Evolutionary conservation across 2,797 vertebrate genomes (phyloP).

Genomic region (Crypturellus tataupa): DNA sequence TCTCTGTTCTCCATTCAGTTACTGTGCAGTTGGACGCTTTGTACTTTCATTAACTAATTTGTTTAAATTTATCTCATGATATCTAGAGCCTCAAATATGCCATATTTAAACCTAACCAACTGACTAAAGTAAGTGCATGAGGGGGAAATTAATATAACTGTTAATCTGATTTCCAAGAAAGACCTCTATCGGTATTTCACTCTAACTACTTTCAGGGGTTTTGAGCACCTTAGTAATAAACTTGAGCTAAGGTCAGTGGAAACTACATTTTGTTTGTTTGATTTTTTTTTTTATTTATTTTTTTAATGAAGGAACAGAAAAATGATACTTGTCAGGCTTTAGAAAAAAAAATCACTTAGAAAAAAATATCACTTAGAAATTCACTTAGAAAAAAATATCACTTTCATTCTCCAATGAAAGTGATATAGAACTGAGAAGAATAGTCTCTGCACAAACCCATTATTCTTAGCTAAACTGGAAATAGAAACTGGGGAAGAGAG

Average conservation of each 20-base stretch:
- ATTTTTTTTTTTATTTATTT: not conserved
- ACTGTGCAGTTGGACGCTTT: not conserved
- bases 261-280: not conserved
- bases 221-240: not conserved
- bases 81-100: not conserved
- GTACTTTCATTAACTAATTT: not conserved
- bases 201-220: not conserved
- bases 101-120: not conserved
- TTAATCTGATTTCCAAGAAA: not conserved
- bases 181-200: not conserved
- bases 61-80: not conserved
- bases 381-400: constrained; percentile 23
- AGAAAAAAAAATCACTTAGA: constrained; percentile 34
- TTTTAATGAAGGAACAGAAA: constrained; percentile 29
- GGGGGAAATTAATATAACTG: not conserved
- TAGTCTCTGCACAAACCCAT: not conserved
- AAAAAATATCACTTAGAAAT: too few relatives aligned
- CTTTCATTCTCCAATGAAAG: not conserved
- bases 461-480: not conserved
- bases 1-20: not conserved
- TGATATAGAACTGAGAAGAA: not conserved
- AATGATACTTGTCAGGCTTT: not conserved
- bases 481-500: not conserved
- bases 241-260: not conserved
- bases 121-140: not conserved